phyloP scores from a whole-genome alignment of 2,888 invertebrate species.

The Thereva unica region DNA sequence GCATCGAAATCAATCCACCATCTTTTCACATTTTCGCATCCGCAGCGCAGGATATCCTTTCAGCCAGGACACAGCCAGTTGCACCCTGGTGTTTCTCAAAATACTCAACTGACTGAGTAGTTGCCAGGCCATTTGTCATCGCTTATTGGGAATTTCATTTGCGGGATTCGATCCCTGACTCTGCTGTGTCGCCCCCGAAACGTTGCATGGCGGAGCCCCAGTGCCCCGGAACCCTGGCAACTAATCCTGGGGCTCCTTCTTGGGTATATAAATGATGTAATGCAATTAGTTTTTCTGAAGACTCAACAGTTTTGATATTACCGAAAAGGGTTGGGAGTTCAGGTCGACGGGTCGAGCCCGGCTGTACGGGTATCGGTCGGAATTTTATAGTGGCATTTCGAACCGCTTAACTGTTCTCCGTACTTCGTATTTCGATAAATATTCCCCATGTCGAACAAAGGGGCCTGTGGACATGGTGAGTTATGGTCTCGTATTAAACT shows the following conservation, averaged over 20 bases:
- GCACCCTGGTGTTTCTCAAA: constrained; percentile 11
- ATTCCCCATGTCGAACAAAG: constrained; percentile 35
- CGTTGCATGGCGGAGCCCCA: not conserved
- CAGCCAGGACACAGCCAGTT: too few relatives aligned
- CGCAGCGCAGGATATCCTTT: too few relatives aligned
- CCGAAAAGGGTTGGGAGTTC: constrained; percentile 6
- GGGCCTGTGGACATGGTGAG: constrained; percentile 34
- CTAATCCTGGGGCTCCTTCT: constrained; percentile 21
- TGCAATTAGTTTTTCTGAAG: constrained; percentile 42
- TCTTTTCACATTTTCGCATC: too few relatives aligned
- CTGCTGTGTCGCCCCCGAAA: too few relatives aligned
- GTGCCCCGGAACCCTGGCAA: constrained; percentile 12
- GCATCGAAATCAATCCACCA: too few relatives aligned
- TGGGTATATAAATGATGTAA: constrained; percentile 41
- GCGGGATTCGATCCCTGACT: constrained; percentile 17
- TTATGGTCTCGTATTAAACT: constrained; percentile 40
- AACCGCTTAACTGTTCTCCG: constrained; percentile 13
- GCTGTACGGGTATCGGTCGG: constrained; percentile 16
- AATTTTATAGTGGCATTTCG: constrained; percentile 32
- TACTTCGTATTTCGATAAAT: constrained; percentile 36
- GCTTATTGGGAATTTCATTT: constrained; percentile 40
- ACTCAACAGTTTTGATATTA: constrained; percentile 40
- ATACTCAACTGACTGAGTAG: constrained; percentile 26
- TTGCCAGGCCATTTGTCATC: constrained; percentile 39
- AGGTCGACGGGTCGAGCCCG: constrained; percentile 6